phyloP scores from a whole-genome alignment of 2,888 invertebrate genomes.

The Doris montereyensis region DNA sequence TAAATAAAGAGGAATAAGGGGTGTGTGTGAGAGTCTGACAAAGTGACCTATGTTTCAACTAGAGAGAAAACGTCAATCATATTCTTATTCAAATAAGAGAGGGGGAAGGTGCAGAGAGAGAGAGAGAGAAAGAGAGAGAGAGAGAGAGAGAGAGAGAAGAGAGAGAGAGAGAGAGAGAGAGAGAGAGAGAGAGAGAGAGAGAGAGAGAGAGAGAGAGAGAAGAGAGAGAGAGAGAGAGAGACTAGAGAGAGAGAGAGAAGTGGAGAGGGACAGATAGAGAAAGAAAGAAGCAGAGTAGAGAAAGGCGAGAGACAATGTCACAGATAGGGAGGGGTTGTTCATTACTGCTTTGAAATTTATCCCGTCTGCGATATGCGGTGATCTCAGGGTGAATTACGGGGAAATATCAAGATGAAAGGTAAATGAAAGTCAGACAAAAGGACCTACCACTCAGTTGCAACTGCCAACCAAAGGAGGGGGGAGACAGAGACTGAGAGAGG shows the following conservation, averaged over 20 bases:
- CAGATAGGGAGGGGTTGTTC: background rate
- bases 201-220: slow-evolving; percentile 16
- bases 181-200: slow-evolving; percentile 16
- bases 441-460: no score
- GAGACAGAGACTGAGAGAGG: no score
- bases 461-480: no score
- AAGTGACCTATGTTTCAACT: no score
- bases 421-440: no score
- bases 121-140: slow-evolving; percentile 13
- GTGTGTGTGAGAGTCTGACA: no score
- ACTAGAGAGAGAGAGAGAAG: slow-evolving; percentile 1
- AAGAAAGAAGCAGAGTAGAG: background rate
- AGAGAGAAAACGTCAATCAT: no score
- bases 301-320: background rate
- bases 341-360: no score
- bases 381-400: background rate
- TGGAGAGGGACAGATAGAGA: background rate
- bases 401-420: no score
- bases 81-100: background rate
- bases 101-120: background rate
- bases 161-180: slow-evolving; percentile 11
- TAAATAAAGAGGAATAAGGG: no score
- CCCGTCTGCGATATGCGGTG: no score
- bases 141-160: slow-evolving; percentile 13
- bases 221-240: background rate